Evolutionary conservation across 2,113 vertebrate species (phyloP).

Genomic region (Nerophis lumbriciformis): DNA sequence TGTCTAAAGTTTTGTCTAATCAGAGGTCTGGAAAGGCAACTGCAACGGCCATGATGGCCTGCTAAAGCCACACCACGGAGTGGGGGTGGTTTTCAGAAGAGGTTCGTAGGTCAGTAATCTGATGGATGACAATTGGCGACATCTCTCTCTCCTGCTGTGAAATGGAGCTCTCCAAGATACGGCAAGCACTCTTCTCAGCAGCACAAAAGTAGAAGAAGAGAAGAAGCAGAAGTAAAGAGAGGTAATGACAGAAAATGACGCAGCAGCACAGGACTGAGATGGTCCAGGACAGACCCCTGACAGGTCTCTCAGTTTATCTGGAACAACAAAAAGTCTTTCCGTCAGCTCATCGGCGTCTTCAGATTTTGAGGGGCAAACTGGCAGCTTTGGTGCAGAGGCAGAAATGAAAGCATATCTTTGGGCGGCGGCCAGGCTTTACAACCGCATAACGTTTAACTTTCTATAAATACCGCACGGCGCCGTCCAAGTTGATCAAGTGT

Average conservation of each 20-base stretch:
- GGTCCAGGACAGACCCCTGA: too few species aligned
- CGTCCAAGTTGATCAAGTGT: slow-evolving; percentile 70
- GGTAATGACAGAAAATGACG: slow-evolving; percentile 4
- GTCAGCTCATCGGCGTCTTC: slow-evolving; percentile 1
- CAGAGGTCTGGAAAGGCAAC: too few species aligned
- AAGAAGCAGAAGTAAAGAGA: slow-evolving; percentile 1
- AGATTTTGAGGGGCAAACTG: slow-evolving; percentile 24
- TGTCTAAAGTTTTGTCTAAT: too few species aligned
- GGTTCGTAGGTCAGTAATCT: slow-evolving; percentile 33
- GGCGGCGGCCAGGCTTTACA: slow-evolving; percentile 56
- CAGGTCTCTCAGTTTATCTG: too few species aligned
- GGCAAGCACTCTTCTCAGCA: slow-evolving; percentile 1
- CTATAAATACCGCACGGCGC: slow-evolving; percentile 68
- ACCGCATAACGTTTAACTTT: slow-evolving; percentile 70
- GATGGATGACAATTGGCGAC: slow-evolving; percentile 23
- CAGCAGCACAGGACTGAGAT: background rate
- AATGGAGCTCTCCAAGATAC: slow-evolving; percentile 19
- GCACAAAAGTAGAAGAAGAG: background rate
- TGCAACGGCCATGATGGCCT: too few species aligned
- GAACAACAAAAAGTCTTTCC: background rate
- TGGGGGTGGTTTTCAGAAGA: slow-evolving; percentile 3
- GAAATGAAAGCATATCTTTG: slow-evolving; percentile 59
- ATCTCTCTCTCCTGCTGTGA: slow-evolving; percentile 4
- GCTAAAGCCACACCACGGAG: too few species aligned
- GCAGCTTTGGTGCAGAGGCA: slow-evolving; percentile 68